Evolutionary conservation across 2,888 invertebrate genomes (phyloP).

Genomic region (Lasius platythorax): DNA sequence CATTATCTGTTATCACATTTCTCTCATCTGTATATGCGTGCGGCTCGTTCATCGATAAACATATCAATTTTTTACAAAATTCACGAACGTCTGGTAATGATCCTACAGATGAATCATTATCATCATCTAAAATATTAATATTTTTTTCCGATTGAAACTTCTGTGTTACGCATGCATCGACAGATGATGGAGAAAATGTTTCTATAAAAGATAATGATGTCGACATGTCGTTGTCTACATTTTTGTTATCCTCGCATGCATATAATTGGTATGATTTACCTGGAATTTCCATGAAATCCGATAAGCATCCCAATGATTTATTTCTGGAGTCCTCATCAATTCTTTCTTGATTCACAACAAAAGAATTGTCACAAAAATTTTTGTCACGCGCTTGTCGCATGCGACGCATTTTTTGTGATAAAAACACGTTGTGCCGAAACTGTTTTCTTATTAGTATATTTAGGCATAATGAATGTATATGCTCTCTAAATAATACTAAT

Average conservation of each 20-base stretch:
- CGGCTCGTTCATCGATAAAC: too few relatives aligned
- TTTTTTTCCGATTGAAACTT: not conserved
- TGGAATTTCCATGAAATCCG: not conserved
- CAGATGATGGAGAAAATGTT: not conserved
- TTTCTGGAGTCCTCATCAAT: not conserved
- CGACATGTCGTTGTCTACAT: not conserved
- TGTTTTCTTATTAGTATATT: not conserved
- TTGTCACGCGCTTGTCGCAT: not conserved
- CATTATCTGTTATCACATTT: too few relatives aligned
- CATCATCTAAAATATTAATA: not conserved
- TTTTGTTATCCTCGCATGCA: not conserved
- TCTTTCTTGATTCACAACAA: not conserved
- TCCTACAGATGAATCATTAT: not conserved
- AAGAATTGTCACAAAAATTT: not conserved
- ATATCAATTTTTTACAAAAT: too few relatives aligned
- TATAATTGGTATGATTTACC: not conserved
- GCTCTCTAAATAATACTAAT: not conserved
- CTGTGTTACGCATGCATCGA: not conserved
- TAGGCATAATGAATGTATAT: not conserved
- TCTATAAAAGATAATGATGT: slow-evolving; percentile 8
- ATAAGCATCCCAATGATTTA: not conserved
- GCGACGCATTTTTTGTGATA: not conserved
- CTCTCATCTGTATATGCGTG: too few relatives aligned
- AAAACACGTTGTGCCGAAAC: not conserved
- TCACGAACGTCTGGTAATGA: too few relatives aligned